Conservation (phyloP, 2,888 invertebrate genomes). For the Drosophila kuntzei region DNA sequence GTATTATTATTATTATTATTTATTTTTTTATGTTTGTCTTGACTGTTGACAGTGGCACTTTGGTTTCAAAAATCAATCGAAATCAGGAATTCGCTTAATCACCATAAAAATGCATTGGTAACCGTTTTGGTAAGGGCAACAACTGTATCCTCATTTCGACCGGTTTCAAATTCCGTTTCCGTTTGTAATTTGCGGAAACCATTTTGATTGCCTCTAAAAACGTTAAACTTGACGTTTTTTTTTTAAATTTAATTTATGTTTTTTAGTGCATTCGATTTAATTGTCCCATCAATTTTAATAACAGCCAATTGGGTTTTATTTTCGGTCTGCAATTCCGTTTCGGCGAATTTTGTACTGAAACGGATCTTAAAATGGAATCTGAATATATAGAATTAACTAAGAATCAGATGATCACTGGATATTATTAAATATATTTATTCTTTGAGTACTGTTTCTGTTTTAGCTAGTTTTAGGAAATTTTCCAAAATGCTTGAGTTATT, state of each 20-base stretch:
- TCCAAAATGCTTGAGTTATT: no score
- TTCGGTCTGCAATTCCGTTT: neutral
- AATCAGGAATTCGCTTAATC: constrained; percentile 13
- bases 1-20: constrained; percentile 1
- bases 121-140: constrained; percentile 20
- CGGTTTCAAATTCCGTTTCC: constrained; percentile 23
- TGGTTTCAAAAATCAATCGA: constrained; percentile 6
- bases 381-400: neutral
- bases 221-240: neutral
- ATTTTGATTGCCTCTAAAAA: constrained; percentile 5
- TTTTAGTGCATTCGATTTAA: constrained; percentile 12
- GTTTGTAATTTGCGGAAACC: constrained; percentile 17
- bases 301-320: neutral
- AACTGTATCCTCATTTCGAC: constrained; percentile 18
- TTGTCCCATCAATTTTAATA: neutral
- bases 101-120: neutral
- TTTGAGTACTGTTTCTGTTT: no score
- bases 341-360: neutral
- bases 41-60: constrained; percentile 12
- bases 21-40: constrained; percentile 4
- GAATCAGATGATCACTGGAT: no score
- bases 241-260: neutral
- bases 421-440: no score
- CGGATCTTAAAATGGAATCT: neutral
- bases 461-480: no score